A percentile compares a stretch with the other conserved stretches of the same genome.
These are phyloP conservation scores for Sepioteuthis lessoniana DNA, from an alignment of 2,888 invertebrate species.

Conservation along the genomic window DNA sequence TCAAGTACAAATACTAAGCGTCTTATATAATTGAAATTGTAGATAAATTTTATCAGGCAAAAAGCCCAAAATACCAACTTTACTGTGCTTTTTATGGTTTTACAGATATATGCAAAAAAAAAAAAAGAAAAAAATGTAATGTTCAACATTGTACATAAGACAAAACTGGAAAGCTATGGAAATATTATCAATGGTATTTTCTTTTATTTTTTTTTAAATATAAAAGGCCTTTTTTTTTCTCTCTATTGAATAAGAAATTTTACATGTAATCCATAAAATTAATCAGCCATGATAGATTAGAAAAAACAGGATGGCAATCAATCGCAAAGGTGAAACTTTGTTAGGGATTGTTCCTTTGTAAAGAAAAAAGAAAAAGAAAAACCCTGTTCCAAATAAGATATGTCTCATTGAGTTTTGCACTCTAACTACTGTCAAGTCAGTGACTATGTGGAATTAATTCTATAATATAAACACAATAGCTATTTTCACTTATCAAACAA, in stretches of 20 bases:
- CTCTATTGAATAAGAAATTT: constrained; percentile 15
- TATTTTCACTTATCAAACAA: not conserved
- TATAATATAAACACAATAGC: not conserved
- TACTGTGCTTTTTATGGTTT: not conserved
- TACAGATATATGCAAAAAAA: not conserved
- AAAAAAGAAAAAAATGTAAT: not conserved
- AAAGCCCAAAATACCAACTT: not conserved
- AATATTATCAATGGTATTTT: not conserved
- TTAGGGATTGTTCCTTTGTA: not conserved
- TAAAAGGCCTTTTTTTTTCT: not conserved
- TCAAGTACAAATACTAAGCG: not conserved
- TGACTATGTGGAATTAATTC: not conserved
- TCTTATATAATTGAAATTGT: not conserved
- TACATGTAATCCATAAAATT: not conserved
- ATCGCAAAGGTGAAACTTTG: not conserved
- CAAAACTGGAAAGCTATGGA: not conserved
- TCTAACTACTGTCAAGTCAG: not conserved
- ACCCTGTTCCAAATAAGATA: not conserved
- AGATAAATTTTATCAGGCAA: constrained; percentile 1
- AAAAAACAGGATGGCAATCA: not conserved
- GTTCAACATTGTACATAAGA: not conserved
- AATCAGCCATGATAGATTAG: constrained; percentile 12
- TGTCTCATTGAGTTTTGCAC: not conserved
- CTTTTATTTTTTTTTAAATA: not conserved
- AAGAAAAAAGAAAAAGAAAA: not conserved